A percentile compares a stretch with the other conserved stretches of the same genome.
Conservation (phyloP, 1,140 invertebrate genomes). For the Calliphora vicina region DNA sequence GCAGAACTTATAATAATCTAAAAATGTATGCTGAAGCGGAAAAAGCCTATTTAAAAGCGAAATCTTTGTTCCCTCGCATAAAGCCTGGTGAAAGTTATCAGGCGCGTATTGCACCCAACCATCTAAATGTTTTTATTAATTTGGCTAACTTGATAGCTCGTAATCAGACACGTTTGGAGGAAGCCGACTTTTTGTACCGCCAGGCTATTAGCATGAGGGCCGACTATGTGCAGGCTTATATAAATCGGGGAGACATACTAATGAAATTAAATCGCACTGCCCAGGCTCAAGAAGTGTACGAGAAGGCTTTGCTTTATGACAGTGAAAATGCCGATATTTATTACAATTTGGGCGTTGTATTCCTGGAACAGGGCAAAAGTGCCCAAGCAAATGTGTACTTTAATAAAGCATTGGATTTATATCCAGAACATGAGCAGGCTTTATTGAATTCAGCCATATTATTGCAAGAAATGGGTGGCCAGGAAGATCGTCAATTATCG, state of each 20-base stretch:
- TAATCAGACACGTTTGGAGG: conserved; percentile 88
- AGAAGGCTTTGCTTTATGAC: conserved; percentile 90
- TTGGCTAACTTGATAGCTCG: conserved; percentile 94
- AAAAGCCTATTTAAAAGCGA: conserved; percentile 88
- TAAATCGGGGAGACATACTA: conserved; percentile 94
- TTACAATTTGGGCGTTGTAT: conserved; percentile 96
- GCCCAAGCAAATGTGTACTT: conserved; percentile 90
- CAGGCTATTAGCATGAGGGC: conserved; percentile 97
- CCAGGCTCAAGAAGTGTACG: conserved; percentile 95
- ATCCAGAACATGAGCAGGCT: conserved; percentile 94
- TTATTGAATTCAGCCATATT: conserved; percentile 94
- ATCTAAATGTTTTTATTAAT: conserved; percentile 95
- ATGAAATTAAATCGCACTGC: conserved; percentile 94
- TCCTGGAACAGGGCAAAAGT: conserved; percentile 90
- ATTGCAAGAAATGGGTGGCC: conserved; percentile 85
- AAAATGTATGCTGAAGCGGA: conserved; percentile 92
- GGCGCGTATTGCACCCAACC: conserved; percentile 93
- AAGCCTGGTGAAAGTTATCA: conserved; percentile 94
- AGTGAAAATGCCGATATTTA: conserved; percentile 96
- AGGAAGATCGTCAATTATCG: conserved; percentile 79
- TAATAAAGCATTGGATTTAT: conserved; percentile 90
- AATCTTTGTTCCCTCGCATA: conserved; percentile 87
- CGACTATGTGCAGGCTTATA: conserved; percentile 97
- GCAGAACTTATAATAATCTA: conserved; percentile 91
- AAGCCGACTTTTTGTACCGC: conserved; percentile 91